phyloP scores from a whole-genome alignment of 1,140 invertebrate genomes.

The Leptonema lineaticorne region DNA sequence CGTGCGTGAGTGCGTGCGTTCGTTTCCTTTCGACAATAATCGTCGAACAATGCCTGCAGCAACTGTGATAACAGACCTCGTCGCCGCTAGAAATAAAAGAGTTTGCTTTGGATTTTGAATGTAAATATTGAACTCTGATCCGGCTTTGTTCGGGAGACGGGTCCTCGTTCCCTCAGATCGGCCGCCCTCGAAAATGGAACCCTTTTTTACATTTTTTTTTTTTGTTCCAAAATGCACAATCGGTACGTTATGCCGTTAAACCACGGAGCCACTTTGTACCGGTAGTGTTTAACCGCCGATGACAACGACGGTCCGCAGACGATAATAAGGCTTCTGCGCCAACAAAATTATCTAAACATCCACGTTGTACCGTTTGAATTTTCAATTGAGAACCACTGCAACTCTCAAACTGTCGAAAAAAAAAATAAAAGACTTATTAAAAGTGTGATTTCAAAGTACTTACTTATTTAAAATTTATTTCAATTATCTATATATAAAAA shows the following conservation, averaged over 20 bases:
- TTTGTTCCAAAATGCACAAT: too few relatives aligned
- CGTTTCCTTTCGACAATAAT: conserved; percentile 39
- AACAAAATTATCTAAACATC: conserved; percentile 7
- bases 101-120: conserved; percentile 39
- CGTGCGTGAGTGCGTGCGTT: too few relatives aligned
- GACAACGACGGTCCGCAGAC: not conserved
- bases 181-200: not conserved
- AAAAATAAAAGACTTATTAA: too few relatives aligned
- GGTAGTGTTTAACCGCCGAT: not conserved
- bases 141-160: conserved; percentile 31
- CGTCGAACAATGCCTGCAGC: conserved; percentile 36
- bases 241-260: not conserved
- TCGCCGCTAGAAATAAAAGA: conserved; percentile 22
- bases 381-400: not conserved
- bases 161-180: conserved; percentile 26
- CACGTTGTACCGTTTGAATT: not conserved
- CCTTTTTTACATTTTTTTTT: too few relatives aligned
- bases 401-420: too few relatives aligned
- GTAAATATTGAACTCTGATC: conserved; percentile 41
- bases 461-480: too few relatives aligned
- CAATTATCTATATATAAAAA: too few relatives aligned
- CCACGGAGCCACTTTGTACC: not conserved
- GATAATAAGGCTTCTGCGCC: conserved; percentile 2
- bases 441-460: too few relatives aligned
- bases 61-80: conserved; percentile 38